phyloP scores from a whole-genome alignment of 1,140 invertebrate species.

The Cherax quadricarinatus region DNA sequence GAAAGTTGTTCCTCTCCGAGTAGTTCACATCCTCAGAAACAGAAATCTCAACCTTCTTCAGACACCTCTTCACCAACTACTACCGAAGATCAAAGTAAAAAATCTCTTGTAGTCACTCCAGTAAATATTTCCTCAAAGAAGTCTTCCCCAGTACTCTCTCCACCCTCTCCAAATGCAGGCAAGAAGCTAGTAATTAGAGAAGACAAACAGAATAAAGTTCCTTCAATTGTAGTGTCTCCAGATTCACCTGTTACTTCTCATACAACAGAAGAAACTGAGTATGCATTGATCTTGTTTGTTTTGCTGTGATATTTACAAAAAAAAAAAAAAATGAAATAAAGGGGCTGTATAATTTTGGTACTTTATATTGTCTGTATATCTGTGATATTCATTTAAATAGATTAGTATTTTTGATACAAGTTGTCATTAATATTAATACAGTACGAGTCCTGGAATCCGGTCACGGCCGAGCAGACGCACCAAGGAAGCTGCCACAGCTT shows the following conservation, averaged over 20 bases:
- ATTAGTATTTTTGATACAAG: too few relatives aligned
- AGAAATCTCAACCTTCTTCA: constrained; percentile 10
- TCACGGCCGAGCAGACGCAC: constrained; percentile 50
- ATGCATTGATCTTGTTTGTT: background rate
- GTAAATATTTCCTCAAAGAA: background rate
- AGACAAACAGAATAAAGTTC: constrained; percentile 18
- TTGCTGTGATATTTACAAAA: background rate
- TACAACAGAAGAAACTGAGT: constrained; percentile 14
- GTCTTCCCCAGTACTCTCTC: background rate
- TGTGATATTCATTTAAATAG: too few relatives aligned
- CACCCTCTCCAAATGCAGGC: background rate
- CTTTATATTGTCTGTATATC: too few relatives aligned
- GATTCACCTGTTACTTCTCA: constrained; percentile 1
- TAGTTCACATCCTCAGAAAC: background rate
- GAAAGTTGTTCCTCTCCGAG: background rate
- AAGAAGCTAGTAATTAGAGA: constrained; percentile 5
- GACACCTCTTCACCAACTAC: background rate
- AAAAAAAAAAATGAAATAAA: too few relatives aligned
- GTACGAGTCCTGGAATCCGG: background rate
- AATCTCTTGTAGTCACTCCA: too few relatives aligned
- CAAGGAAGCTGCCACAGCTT: constrained; percentile 42
- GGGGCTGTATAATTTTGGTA: too few relatives aligned
- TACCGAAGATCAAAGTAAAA: background rate
- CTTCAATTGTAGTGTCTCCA: constrained; percentile 1
- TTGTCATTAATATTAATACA: background rate